Evolutionary conservation across 2,888 invertebrate genomes (phyloP).

Genomic region (Polylopha cassiicola): DNA sequence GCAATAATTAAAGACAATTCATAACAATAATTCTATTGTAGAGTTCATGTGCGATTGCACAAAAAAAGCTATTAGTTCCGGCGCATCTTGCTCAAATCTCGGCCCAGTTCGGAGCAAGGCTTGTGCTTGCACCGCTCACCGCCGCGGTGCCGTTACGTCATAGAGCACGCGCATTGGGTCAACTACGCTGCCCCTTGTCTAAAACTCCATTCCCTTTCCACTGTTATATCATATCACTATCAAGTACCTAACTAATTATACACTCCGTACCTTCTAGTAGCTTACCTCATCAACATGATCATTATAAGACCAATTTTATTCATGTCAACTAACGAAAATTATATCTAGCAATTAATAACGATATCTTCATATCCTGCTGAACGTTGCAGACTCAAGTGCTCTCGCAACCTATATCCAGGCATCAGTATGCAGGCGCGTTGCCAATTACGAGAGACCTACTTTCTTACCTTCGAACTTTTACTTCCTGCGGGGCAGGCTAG

Average conservation of each 20-base stretch:
- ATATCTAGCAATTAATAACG: conserved; percentile 13
- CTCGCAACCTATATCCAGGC: conserved; percentile 29
- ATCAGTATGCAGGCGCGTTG: conserved; percentile 74
- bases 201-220: conserved; percentile 14
- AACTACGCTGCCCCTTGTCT: conserved; percentile 39
- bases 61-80: conserved; percentile 58
- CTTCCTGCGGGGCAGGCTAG: conserved; percentile 74
- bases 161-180: conserved; percentile 57
- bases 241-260: too few species aligned
- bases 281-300: too few species aligned
- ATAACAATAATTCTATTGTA: conserved; percentile 4
- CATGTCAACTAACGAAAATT: too few species aligned
- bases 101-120: conserved; percentile 52
- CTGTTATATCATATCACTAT: conserved; percentile 7
- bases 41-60: conserved; percentile 38
- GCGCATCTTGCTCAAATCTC: conserved; percentile 53
- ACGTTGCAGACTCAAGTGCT: conserved; percentile 9
- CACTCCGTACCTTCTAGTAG: too few species aligned
- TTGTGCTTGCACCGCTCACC: conserved; percentile 28
- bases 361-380: conserved; percentile 18
- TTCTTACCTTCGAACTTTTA: conserved; percentile 78
- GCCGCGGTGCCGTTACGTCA: conserved; percentile 49
- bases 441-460: conserved; percentile 77
- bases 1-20: too few species aligned
- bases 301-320: too few species aligned